phyloP scores from a whole-genome alignment of 30 jellyfish, hydroid and myxozoan genomes.

The Aurelia coerulea region DNA sequence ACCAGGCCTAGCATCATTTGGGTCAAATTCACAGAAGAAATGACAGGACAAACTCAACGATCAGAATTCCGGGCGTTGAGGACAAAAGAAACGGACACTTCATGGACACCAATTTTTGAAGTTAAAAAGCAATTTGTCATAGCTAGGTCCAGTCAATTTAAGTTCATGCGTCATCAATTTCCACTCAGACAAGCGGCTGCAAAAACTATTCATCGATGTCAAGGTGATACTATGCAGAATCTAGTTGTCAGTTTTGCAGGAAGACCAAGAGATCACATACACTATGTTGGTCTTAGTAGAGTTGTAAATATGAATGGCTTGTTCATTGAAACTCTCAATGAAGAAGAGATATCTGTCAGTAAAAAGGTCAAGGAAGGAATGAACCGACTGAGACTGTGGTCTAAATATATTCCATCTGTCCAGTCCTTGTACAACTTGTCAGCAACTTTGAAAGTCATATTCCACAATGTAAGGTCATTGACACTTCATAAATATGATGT shows the following conservation, averaged over 20 bases:
- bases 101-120: too few relatives aligned
- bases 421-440: neutral
- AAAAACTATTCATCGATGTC: conserved; percentile 35
- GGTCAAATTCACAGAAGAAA: too few relatives aligned
- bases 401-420: neutral
- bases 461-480: conserved; percentile 28
- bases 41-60: too few relatives aligned
- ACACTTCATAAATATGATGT: conserved; percentile 1
- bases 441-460: neutral
- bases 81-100: too few relatives aligned
- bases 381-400: conserved; percentile 1
- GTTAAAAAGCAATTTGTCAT: too few relatives aligned
- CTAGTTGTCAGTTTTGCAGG: conserved; percentile 4
- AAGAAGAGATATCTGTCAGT: conserved; percentile 9
- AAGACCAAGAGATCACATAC: conserved; percentile 34
- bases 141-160: too few relatives aligned
- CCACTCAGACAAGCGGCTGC: conserved; percentile 44
- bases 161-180: conserved; percentile 1
- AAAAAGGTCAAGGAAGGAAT: conserved; percentile 14
- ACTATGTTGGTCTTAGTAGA: conserved; percentile 45
- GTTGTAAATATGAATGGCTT: neutral
- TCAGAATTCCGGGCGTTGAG: too few relatives aligned
- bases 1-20: too few relatives aligned
- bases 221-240: conserved; percentile 36
- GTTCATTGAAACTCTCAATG: neutral